Percentiles rank a stretch among this genome's conserved stretches.
Evolutionary conservation across 2,113 vertebrate genomes (phyloP).

Genomic region (Spea multiplicata): DNA sequence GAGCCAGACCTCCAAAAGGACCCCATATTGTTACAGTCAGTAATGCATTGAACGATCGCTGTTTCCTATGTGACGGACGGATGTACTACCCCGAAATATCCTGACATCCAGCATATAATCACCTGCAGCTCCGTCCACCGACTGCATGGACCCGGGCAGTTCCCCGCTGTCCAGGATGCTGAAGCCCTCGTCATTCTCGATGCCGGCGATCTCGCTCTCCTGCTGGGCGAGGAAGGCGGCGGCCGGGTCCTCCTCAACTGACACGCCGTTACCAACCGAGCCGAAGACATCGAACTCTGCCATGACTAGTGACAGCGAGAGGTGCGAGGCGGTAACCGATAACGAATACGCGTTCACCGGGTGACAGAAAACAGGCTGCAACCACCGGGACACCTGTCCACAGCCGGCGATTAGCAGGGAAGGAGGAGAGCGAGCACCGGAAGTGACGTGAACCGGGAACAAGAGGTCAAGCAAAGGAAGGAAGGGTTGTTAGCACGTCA

Average conservation of each 20-base stretch:
- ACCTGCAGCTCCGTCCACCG: constrained; percentile 19
- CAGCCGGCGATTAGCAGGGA: neutral
- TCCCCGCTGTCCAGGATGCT: constrained; percentile 88
- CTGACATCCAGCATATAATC: constrained; percentile 3
- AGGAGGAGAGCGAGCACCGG: fast-evolving
- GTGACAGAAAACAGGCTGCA: neutral
- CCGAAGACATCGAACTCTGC: constrained; percentile 46
- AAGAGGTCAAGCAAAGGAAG: neutral
- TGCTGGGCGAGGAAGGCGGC: constrained; percentile 92
- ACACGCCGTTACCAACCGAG: constrained; percentile 64
- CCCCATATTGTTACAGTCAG: too few relatives aligned
- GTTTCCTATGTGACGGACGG: too few relatives aligned
- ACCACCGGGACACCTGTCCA: neutral
- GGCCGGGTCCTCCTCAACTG: constrained; percentile 84
- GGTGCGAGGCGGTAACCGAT: neutral
- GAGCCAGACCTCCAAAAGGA: too few relatives aligned
- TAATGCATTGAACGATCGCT: too few relatives aligned
- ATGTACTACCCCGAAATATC: too few relatives aligned
- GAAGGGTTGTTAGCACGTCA: neutral
- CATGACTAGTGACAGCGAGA: constrained; percentile 19
- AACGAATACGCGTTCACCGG: neutral
- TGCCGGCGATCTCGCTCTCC: constrained; percentile 90
- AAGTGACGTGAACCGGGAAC: constrained; percentile 14
- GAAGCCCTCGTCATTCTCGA: constrained; percentile 88
- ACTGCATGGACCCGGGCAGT: constrained; percentile 70